phyloP scores from a whole-genome alignment of 2,113 vertebrate genomes.

The Quiscalus mexicanus region DNA sequence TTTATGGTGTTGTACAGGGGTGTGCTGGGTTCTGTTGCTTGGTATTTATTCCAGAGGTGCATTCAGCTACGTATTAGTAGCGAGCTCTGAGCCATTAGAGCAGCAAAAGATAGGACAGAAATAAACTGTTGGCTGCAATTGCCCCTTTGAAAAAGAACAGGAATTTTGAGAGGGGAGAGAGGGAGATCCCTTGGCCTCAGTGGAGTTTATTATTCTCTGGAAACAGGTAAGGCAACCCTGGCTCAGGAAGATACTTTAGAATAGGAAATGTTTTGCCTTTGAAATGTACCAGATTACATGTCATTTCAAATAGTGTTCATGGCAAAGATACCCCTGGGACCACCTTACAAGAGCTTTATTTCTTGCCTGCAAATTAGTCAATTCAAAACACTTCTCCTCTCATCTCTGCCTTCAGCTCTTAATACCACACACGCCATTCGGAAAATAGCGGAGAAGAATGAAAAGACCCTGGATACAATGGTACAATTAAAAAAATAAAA shows the following conservation, averaged over 20 bases:
- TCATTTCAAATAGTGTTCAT: constrained; percentile 56
- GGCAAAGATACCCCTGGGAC: constrained; percentile 44
- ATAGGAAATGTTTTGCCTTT: constrained; percentile 68
- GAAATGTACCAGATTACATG: constrained; percentile 68
- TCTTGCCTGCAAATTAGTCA: constrained; percentile 67
- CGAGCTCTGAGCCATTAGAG: background rate
- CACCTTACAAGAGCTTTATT: constrained; percentile 63
- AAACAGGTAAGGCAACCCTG: constrained; percentile 59
- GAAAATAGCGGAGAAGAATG: constrained; percentile 23
- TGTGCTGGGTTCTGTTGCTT: background rate
- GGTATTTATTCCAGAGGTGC: constrained; percentile 12
- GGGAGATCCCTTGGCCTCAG: background rate
- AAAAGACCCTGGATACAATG: constrained; percentile 36
- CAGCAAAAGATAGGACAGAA: constrained; percentile 2
- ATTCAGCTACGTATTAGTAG: background rate
- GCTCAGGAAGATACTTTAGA: constrained; percentile 61
- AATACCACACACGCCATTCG: background rate
- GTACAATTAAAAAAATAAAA: constrained; percentile 46
- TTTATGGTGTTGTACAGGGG: background rate
- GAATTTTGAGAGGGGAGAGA: constrained; percentile 7
- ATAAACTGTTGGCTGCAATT: background rate
- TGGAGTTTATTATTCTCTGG: constrained; percentile 55
- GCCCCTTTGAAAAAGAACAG: constrained; percentile 20
- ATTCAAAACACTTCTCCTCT: constrained; percentile 59
- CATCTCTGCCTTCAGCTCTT: constrained; percentile 43